Conservation (phyloP, 1,140 invertebrate species). For the Brachionus asplanchnoidis region DNA sequence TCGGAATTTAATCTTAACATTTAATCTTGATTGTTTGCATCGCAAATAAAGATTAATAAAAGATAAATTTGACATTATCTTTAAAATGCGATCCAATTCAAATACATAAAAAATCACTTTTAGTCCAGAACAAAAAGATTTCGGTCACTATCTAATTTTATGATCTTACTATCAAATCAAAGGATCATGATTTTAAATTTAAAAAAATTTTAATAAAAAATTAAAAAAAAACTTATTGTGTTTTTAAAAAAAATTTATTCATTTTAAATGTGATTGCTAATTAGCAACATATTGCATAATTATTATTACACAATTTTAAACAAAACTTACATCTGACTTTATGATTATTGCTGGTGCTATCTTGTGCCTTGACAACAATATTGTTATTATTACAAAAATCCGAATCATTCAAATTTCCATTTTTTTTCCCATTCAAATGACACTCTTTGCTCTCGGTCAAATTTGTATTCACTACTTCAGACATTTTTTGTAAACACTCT, state of each 20-base stretch:
- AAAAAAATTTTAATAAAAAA: neutral
- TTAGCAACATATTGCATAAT: neutral
- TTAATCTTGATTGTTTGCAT: neutral
- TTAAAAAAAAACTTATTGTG: too few relatives aligned
- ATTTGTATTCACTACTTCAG: neutral
- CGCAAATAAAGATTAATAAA: neutral
- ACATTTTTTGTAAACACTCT: neutral
- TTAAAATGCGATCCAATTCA: neutral
- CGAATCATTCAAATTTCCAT: neutral
- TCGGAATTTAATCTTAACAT: neutral
- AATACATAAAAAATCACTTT: neutral
- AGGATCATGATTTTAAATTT: neutral
- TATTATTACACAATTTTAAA: neutral
- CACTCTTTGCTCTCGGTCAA: neutral
- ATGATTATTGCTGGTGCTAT: neutral
- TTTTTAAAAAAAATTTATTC: neutral
- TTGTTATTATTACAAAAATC: conserved; percentile 31
- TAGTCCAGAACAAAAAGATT: too few relatives aligned
- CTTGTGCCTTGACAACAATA: neutral
- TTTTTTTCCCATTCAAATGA: neutral
- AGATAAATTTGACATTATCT: neutral
- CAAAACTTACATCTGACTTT: conserved; percentile 31
- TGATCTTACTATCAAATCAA: neutral
- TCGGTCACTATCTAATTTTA: too few relatives aligned
- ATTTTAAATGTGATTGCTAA: neutral